Evolutionary conservation across 92 coral and sea anemone species (phyloP).

Genomic region (Epizoanthus scotinus): DNA sequence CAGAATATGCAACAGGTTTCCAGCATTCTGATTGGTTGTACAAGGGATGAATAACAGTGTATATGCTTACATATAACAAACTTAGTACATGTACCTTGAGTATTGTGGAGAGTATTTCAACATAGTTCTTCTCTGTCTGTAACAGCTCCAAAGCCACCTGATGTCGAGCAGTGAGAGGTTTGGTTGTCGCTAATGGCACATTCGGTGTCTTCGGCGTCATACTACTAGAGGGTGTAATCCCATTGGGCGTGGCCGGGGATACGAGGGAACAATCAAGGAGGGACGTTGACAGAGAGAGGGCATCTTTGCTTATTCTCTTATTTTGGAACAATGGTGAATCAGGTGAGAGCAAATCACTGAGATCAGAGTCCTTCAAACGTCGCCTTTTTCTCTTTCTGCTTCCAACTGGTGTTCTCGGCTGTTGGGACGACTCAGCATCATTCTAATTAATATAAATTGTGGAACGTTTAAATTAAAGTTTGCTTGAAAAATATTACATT

Average conservation of each 20-base stretch:
- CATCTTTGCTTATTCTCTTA: constrained; percentile 89
- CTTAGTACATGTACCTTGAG: constrained; percentile 67
- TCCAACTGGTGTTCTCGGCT: constrained; percentile 66
- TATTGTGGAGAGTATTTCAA: constrained; percentile 84
- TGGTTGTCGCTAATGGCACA: constrained; percentile 61
- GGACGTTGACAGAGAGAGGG: constrained; percentile 86
- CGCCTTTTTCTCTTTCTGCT: constrained; percentile 85
- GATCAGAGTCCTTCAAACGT: constrained; percentile 90
- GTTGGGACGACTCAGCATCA: constrained; percentile 45
- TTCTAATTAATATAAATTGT: constrained; percentile 25
- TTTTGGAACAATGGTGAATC: constrained; percentile 83
- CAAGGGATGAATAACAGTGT: no score
- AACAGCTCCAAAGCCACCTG: constrained; percentile 94
- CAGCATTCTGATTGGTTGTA: no score
- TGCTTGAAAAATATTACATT: no score
- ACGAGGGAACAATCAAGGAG: constrained; percentile 81
- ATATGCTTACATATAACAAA: background rate
- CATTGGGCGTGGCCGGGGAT: constrained; percentile 88
- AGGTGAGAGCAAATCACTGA: constrained; percentile 92
- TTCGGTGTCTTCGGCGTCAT: constrained; percentile 72
- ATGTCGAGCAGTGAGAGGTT: constrained; percentile 92
- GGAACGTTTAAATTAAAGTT: no score
- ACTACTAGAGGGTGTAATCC: constrained; percentile 73
- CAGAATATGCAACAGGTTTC: no score
- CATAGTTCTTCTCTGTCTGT: constrained; percentile 96